Percentiles rank a stretch among this genome's conserved stretches.
These are phyloP conservation scores for Trachymyrmex septentrionalis DNA, from an alignment of 1,140 invertebrate genomes.

Conservation along the genomic window DNA sequence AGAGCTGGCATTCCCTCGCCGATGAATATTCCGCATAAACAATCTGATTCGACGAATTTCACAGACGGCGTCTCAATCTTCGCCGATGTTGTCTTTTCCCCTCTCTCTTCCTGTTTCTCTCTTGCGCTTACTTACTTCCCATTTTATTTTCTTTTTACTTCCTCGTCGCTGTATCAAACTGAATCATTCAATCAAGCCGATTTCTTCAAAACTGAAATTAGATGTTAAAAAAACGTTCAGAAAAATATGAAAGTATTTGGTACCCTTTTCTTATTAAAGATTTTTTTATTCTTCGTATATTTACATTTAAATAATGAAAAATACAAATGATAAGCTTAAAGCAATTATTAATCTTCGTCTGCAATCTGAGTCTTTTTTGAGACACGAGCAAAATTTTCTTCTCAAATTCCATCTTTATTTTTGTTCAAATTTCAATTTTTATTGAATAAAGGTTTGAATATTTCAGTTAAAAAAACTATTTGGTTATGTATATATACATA, in stretches of 20 bases:
- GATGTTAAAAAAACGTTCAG: neutral
- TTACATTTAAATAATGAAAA: neutral
- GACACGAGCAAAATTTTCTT: too few species aligned
- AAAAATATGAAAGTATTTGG: neutral
- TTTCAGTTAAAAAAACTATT: too few species aligned
- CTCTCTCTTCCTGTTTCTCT: neutral
- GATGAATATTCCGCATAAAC: constrained; percentile 77
- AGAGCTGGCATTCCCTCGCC: constrained; percentile 60
- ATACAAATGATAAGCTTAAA: neutral
- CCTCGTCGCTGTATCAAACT: constrained; percentile 3
- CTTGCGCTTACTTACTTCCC: neutral
- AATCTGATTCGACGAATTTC: constrained; percentile 74
- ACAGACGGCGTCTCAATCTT: constrained; percentile 25
- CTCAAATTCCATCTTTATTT: too few species aligned
- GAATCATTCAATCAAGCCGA: constrained; percentile 34
- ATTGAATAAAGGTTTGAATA: too few species aligned
- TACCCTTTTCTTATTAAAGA: constrained; percentile 3
- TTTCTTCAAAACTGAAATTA: constrained; percentile 45
- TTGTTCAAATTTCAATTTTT: too few species aligned
- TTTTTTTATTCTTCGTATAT: neutral
- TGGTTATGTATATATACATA: too few species aligned
- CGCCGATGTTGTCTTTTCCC: neutral
- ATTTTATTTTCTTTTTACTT: constrained; percentile 29
- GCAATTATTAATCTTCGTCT: neutral
- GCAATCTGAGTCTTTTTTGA: too few species aligned